A percentile compares a stretch with the other conserved stretches of the same genome.
Evolutionary conservation across 2,113 vertebrate genomes (phyloP).

Genomic region (Epinephelus lanceolatus): DNA sequence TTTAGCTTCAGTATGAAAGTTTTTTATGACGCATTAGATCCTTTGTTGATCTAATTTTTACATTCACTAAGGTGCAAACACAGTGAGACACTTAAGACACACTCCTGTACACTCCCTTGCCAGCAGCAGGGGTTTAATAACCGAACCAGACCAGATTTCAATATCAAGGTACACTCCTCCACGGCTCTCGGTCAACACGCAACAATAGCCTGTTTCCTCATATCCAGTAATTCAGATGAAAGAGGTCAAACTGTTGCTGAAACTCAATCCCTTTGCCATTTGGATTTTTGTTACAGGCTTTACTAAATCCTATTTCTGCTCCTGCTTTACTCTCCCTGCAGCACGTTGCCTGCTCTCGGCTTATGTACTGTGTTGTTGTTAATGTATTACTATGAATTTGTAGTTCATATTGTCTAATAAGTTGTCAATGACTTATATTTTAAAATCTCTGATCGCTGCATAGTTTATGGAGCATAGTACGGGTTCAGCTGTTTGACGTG

Average conservation of each 20-base stretch:
- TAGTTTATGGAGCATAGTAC: neutral
- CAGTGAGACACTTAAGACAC: neutral
- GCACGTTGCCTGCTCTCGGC: neutral
- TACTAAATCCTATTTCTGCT: slow-evolving; percentile 11
- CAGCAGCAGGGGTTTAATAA: slow-evolving; percentile 37
- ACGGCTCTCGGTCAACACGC: neutral
- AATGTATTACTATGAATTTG: slow-evolving; percentile 20
- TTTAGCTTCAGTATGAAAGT: neutral
- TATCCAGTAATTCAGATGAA: neutral
- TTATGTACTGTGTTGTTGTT: slow-evolving; percentile 15
- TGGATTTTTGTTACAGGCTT: slow-evolving; percentile 2
- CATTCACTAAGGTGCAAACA: slow-evolving; percentile 15
- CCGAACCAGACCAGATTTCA: slow-evolving; percentile 18
- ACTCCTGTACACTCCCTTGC: neutral
- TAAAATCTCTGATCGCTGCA: slow-evolving; percentile 7
- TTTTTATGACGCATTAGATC: neutral
- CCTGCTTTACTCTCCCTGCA: neutral
- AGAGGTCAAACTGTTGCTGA: slow-evolving; percentile 10
- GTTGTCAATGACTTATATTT: slow-evolving; percentile 17
- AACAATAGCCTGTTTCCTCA: slow-evolving; percentile 27
- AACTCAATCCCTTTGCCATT: slow-evolving; percentile 7
- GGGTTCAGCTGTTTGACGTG: slow-evolving; percentile 15
- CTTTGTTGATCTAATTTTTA: neutral
- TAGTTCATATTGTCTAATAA: slow-evolving; percentile 1
- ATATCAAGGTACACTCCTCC: neutral